phyloP scores from a whole-genome alignment of 2,888 invertebrate genomes.

The Scaptodrosophila latifasciaeformis region DNA sequence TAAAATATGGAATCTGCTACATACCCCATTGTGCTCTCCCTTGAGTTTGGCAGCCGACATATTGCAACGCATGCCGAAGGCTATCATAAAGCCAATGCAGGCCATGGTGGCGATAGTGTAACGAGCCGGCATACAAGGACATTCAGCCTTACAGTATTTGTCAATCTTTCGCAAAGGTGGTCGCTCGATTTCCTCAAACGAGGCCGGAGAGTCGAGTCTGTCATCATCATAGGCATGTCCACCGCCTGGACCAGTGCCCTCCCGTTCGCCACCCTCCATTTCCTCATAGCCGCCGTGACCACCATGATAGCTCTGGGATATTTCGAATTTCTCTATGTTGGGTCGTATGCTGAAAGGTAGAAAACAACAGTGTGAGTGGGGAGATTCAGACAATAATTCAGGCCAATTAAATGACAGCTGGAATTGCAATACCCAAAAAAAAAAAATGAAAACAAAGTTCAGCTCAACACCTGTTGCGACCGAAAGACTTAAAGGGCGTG shows the following conservation, averaged over 20 bases:
- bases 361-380: neutral
- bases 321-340: slow-evolving; percentile 71
- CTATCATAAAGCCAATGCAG: slow-evolving; percentile 92
- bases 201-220: slow-evolving; percentile 82
- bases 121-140: slow-evolving; percentile 88
- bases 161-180: slow-evolving; percentile 91
- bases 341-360: slow-evolving; percentile 57
- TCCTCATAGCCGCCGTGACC: slow-evolving; percentile 73
- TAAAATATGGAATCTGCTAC: slow-evolving; percentile 48
- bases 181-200: slow-evolving; percentile 87
- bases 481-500: slow-evolving; percentile 33
- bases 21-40: slow-evolving; percentile 80
- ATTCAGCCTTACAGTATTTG: slow-evolving; percentile 90
- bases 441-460: too few species aligned
- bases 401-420: slow-evolving; percentile 41
- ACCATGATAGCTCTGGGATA: slow-evolving; percentile 72
- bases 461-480: slow-evolving; percentile 25
- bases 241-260: slow-evolving; percentile 70
- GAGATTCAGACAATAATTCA: slow-evolving; percentile 53
- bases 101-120: slow-evolving; percentile 91
- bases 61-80: slow-evolving; percentile 98
- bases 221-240: slow-evolving; percentile 75
- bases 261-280: slow-evolving; percentile 71
- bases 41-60: slow-evolving; percentile 98
- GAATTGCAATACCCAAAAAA: neutral